A percentile compares a stretch with the other conserved stretches of the same genome.
Evolutionary conservation across 2,797 vertebrate species (phyloP).

Genomic region (Rhabdomys pumilio): DNA sequence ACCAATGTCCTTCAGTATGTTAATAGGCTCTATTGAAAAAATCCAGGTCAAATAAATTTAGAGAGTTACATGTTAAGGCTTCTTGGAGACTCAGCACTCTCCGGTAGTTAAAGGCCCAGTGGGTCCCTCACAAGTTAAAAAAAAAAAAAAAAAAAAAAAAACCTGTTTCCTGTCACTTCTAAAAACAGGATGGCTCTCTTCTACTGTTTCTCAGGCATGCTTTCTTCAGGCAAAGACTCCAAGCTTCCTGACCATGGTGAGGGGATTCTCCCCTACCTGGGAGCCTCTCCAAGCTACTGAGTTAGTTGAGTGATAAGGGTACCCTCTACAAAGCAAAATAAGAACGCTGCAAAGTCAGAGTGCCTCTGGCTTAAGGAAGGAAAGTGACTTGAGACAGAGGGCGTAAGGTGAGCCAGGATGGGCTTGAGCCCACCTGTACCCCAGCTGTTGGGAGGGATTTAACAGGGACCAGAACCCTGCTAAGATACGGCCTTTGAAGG

Average conservation of each 20-base stretch:
- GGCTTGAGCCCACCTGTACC: too few species aligned
- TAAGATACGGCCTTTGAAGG: not conserved
- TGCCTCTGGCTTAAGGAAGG: not conserved
- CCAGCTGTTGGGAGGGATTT: not conserved
- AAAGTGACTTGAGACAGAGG: not conserved
- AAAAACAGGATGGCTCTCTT: too few species aligned
- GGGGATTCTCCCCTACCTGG: not conserved
- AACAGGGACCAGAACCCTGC: not conserved
- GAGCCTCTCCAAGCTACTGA: not conserved
- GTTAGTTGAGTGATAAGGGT: not conserved
- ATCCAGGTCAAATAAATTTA: slow-evolving; percentile 55
- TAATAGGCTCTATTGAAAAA: slow-evolving; percentile 40
- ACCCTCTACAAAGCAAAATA: not conserved
- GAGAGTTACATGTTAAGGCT: slow-evolving; percentile 17
- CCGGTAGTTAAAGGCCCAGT: not conserved
- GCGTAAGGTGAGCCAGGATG: not conserved
- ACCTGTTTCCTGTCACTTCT: not conserved
- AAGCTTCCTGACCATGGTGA: not conserved
- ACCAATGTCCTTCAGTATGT: slow-evolving; percentile 6
- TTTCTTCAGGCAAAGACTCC: not conserved
- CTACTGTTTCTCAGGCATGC: not conserved
- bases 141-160: not conserved
- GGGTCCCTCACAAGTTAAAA: not conserved
- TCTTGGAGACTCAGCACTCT: not conserved
- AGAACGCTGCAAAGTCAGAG: not conserved